Percentiles rank a stretch among this genome's conserved stretches.
These are phyloP conservation scores for Channa striata DNA, from an alignment of 2,797 vertebrate species.

Conservation along the genomic window DNA sequence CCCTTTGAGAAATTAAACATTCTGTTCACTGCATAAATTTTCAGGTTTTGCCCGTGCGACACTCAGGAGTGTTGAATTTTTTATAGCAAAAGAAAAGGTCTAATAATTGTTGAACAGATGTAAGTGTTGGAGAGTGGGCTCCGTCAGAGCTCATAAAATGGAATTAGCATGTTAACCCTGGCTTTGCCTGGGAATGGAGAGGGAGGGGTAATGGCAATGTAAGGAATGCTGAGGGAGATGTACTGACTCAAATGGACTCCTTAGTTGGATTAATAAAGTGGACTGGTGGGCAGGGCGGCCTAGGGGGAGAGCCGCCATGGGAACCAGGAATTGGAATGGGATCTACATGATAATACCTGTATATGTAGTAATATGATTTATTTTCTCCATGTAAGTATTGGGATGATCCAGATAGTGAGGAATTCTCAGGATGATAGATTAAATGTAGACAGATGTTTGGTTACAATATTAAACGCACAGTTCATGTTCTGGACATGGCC, in stretches of 20 bases:
- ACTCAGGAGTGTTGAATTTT: conserved; percentile 98
- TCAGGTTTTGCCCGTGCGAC: conserved; percentile 95
- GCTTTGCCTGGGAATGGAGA: conserved; percentile 65
- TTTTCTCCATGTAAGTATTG: conserved; percentile 26
- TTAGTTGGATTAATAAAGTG: conserved; percentile 55
- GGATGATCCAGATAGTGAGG: conserved; percentile 15
- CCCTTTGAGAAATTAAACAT: conserved; percentile 96
- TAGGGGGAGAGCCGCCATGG: conserved; percentile 29
- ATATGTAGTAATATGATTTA: conserved; percentile 43
- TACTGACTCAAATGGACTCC: conserved; percentile 59
- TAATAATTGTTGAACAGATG: conserved; percentile 99
- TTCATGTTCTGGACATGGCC: too few species aligned
- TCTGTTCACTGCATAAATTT: conserved; percentile 98
- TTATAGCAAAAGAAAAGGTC: conserved; percentile 95
- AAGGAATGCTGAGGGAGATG: conserved; percentile 33
- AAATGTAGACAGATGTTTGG: too few species aligned
- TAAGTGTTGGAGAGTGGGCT: conserved; percentile 95
- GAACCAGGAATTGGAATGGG: conserved; percentile 45
- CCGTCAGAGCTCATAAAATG: conserved; percentile 94
- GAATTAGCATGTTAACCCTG: conserved; percentile 96
- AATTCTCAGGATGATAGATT: too few species aligned
- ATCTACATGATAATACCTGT: conserved; percentile 36
- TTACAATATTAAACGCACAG: too few species aligned
- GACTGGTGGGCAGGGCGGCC: conserved; percentile 31
- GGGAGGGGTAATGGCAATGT: conserved; percentile 12